These are phyloP conservation scores for Anaspis maculata DNA, from an alignment of 2,888 invertebrate species.

Conservation along the genomic window DNA sequence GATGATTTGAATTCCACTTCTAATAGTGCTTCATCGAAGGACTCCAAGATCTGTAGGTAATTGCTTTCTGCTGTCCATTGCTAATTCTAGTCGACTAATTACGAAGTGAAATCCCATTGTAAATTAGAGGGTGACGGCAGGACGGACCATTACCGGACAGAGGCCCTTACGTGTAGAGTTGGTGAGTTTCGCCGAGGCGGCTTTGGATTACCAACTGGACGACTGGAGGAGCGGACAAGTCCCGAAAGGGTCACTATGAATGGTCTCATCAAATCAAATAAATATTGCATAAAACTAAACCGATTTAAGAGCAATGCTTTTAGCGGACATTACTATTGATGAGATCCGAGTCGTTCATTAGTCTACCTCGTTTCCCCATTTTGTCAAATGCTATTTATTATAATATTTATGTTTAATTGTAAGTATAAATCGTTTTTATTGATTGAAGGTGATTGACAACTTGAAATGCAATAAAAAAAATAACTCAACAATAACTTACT, in stretches of 20 bases:
- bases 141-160: conserved; percentile 19
- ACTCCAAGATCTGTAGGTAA: conserved; percentile 7
- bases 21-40: conserved; percentile 10
- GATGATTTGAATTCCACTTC: too few species aligned
- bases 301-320: conserved; percentile 37
- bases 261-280: conserved; percentile 30
- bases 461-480: too few species aligned
- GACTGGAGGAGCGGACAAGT: too few species aligned
- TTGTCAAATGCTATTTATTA: too few species aligned
- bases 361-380: too few species aligned
- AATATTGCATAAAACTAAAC: conserved; percentile 38
- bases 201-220: too few species aligned
- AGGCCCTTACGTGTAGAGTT: conserved; percentile 12
- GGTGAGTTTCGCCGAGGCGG: too few species aligned
- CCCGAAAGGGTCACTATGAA: conserved; percentile 24
- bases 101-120: conserved; percentile 27
- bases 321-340: conserved; percentile 37
- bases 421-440: conserved; percentile 9
- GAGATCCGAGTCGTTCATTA: conserved; percentile 28
- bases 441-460: too few species aligned
- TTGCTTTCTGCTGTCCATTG: conserved; percentile 18
- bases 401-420: too few species aligned
- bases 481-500: too few species aligned
- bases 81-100: conserved; percentile 27
- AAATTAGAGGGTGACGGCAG: conserved; percentile 26